A percentile compares a stretch with the other conserved stretches of the same genome.
These are phyloP conservation scores for Heteromyza rotundicornis DNA, from an alignment of 2,888 invertebrate species.

Conservation along the genomic window DNA sequence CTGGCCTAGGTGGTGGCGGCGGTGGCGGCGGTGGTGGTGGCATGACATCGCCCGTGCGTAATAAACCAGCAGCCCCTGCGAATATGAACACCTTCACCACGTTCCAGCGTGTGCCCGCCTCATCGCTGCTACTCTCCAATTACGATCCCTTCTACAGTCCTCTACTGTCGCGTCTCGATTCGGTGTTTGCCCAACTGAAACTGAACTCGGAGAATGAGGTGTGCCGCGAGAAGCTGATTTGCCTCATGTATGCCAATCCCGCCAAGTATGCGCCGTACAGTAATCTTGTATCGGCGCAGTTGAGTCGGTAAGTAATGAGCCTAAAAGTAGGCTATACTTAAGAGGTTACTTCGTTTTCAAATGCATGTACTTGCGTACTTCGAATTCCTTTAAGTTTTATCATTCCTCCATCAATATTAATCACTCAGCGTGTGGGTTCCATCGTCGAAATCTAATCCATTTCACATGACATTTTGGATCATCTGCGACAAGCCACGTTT, in stretches of 20 bases:
- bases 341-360: too few relatives aligned
- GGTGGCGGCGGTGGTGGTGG: constrained; percentile 38
- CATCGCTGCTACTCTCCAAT: constrained; percentile 80
- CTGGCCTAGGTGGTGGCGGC: constrained; percentile 34
- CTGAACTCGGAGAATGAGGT: constrained; percentile 71
- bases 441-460: too few relatives aligned
- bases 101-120: constrained; percentile 85
- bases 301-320: constrained; percentile 73
- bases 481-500: too few relatives aligned
- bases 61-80: constrained; percentile 58
- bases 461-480: too few relatives aligned
- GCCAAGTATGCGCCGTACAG: constrained; percentile 89
- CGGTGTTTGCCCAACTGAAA: constrained; percentile 79
- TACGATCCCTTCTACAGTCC: constrained; percentile 93
- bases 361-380: too few relatives aligned
- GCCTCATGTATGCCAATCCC: constrained; percentile 86
- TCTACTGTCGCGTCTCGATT: constrained; percentile 80
- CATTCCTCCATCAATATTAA: too few relatives aligned
- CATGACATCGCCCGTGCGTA: constrained; percentile 36
- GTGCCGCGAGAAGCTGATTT: constrained; percentile 83
- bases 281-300: constrained; percentile 84
- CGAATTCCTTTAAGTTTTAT: too few relatives aligned
- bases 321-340: constrained; percentile 45
- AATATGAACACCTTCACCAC: constrained; percentile 75
- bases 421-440: too few relatives aligned